Percentiles rank a stretch among this genome's conserved stretches.
Evolutionary conservation across 2,888 invertebrate genomes (phyloP).

Genomic region (Agrilus mali): DNA sequence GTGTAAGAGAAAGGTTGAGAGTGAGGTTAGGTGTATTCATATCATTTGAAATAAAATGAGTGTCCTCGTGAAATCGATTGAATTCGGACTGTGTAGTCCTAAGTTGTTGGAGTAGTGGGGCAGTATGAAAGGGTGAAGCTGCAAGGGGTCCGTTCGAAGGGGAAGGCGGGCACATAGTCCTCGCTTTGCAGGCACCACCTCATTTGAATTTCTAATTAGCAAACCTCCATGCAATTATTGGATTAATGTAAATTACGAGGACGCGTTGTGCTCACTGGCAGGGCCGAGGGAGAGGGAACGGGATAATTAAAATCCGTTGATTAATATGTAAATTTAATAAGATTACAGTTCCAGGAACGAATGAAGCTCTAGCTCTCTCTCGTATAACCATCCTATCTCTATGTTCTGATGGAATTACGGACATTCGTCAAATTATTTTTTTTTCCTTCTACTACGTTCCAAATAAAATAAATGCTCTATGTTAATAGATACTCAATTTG

Average conservation of each 20-base stretch:
- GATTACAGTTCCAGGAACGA: constrained; percentile 90
- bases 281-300: constrained; percentile 40
- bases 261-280: constrained; percentile 42
- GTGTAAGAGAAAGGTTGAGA: constrained; percentile 13
- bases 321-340: constrained; percentile 98
- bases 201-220: constrained; percentile 88
- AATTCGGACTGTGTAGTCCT: constrained; percentile 32
- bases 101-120: constrained; percentile 18
- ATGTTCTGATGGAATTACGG: constrained; percentile 20
- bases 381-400: constrained; percentile 17
- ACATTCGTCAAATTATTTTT: no score
- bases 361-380: constrained; percentile 29
- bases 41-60: constrained; percentile 10
- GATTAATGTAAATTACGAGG: constrained; percentile 87
- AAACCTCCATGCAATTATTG: constrained; percentile 88
- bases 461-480: no score
- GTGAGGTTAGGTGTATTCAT: constrained; percentile 18
- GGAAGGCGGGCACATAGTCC: constrained; percentile 29
- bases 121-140: constrained; percentile 21
- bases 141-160: constrained; percentile 18
- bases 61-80: constrained; percentile 29
- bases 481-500: no score
- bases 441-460: no score
- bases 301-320: constrained; percentile 97
- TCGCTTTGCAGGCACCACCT: constrained; percentile 59